Evolutionary conservation across 2,113 vertebrate genomes (phyloP).

Genomic region (Rynchops niger): DNA sequence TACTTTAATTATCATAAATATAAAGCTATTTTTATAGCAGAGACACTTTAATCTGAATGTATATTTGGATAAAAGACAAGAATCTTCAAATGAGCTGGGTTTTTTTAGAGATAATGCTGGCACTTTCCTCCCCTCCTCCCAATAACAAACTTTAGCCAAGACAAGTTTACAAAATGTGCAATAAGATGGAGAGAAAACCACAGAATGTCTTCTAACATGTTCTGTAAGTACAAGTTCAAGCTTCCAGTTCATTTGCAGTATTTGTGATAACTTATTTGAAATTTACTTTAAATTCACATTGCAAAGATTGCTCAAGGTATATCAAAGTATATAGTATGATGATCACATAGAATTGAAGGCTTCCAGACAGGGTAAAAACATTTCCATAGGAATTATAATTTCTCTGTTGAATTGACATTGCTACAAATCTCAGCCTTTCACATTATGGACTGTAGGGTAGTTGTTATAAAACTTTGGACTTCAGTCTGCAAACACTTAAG

Average conservation of each 20-base stretch:
- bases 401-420: neutral
- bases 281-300: neutral
- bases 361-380: neutral
- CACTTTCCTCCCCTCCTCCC: neutral
- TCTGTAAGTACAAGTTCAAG: neutral
- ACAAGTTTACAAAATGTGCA: neutral
- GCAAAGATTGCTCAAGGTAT: neutral
- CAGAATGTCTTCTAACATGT: neutral
- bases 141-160: neutral
- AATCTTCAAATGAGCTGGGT: neutral
- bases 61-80: constrained; percentile 16
- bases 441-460: neutral
- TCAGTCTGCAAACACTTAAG: neutral
- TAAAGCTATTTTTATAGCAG: constrained; percentile 1
- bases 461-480: neutral
- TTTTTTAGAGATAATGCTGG: neutral
- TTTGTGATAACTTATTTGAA: neutral
- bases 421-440: neutral
- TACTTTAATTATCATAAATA: constrained; percentile 25
- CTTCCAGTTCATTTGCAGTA: neutral
- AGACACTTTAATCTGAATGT: neutral
- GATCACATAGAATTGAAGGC: neutral
- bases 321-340: neutral
- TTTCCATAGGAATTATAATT: neutral
- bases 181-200: neutral